A percentile compares a stretch with the other conserved stretches of the same genome.
phyloP scores from a whole-genome alignment of 1,140 invertebrate species.

The Bemisia tabaci region DNA sequence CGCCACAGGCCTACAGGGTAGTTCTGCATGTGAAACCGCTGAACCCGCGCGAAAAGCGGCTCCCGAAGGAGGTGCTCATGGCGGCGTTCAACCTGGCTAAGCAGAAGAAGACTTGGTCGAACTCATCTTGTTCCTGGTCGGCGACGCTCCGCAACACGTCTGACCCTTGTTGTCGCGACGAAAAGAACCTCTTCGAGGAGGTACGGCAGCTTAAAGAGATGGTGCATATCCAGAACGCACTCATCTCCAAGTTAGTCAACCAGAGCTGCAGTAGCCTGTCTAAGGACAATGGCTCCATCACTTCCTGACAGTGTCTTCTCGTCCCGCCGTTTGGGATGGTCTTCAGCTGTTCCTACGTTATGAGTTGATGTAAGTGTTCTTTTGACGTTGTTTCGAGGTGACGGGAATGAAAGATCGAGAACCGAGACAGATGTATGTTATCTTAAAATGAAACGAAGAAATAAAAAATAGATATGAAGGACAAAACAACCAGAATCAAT shows the following conservation, averaged over 20 bases:
- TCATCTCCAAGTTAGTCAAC: conserved; percentile 10
- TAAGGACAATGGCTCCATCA: neutral
- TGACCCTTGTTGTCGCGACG: conserved; percentile 1
- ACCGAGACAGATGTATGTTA: no score
- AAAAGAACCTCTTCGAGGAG: conserved; percentile 12
- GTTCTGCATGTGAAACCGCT: conserved; percentile 63
- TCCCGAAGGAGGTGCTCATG: conserved; percentile 58
- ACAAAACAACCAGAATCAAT: no score
- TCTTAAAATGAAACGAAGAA: no score
- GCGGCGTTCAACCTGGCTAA: conserved; percentile 60
- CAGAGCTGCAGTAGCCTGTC: neutral
- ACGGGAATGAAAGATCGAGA: no score
- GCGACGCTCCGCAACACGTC: conserved; percentile 13
- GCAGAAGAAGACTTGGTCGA: conserved; percentile 27
- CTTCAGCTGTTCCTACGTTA: no score
- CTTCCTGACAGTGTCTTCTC: neutral
- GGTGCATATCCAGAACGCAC: conserved; percentile 11
- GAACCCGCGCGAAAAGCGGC: conserved; percentile 60
- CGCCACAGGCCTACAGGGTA: conserved; percentile 59
- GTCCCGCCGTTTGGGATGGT: no score
- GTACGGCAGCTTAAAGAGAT: conserved; percentile 13
- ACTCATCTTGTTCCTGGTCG: conserved; percentile 9
- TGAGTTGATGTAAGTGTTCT: no score
- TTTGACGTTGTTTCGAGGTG: no score
- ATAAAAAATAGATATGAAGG: no score